These are phyloP conservation scores for Hymenochirus boettgeri DNA, from an alignment of 2,113 vertebrate species.

Conservation along the genomic window DNA sequence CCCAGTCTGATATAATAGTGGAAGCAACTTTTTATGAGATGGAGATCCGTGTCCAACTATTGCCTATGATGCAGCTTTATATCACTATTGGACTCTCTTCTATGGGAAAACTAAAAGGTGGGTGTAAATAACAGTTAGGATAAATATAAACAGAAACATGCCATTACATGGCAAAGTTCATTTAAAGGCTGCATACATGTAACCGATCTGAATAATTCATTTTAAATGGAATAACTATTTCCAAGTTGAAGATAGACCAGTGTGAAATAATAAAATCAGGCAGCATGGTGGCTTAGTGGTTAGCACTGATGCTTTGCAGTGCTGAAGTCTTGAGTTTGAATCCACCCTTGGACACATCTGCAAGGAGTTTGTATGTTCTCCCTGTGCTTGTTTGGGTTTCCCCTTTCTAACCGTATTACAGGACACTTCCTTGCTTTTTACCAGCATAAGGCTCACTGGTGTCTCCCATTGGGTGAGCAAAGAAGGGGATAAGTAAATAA, in stretches of 20 bases:
- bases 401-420: too few species aligned
- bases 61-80: conserved; percentile 80
- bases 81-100: background rate
- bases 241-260: background rate
- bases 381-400: too few species aligned
- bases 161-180: background rate
- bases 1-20: conserved; percentile 72
- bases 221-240: background rate
- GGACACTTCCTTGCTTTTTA: too few species aligned
- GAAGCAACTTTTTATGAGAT: conserved; percentile 59
- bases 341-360: too few species aligned
- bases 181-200: too few species aligned
- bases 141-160: background rate
- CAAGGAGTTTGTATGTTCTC: too few species aligned
- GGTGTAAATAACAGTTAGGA: background rate
- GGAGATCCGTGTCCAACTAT: conserved; percentile 69
- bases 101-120: background rate
- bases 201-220: background rate
- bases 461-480: too few species aligned
- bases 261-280: background rate
- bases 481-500: too few species aligned
- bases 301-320: too few species aligned
- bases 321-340: too few species aligned
- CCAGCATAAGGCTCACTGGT: too few species aligned
- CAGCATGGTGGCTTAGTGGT: too few species aligned